Percentiles rank a stretch among this genome's conserved stretches.
Conservation (phyloP, 2,797 vertebrate genomes). For the Cossypha caffra region DNA sequence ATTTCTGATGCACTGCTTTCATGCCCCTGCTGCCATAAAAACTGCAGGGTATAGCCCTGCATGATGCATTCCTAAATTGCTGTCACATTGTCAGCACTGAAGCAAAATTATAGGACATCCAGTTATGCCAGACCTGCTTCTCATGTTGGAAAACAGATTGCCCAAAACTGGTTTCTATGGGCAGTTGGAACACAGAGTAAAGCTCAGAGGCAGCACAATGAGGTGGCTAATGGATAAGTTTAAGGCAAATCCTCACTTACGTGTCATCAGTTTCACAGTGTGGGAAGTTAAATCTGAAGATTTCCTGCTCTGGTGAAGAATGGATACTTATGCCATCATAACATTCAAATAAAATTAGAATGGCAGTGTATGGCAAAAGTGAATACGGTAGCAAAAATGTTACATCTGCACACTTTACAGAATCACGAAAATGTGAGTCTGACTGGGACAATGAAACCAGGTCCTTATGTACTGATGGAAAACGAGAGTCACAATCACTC, state of each 20-base stretch:
- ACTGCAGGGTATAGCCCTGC: background rate
- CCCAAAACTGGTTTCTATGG: background rate
- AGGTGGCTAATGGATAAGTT: background rate
- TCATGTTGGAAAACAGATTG: background rate
- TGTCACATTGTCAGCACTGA: background rate
- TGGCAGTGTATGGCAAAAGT: background rate
- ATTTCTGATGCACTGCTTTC: background rate
- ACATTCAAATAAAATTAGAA: background rate
- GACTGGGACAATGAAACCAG: background rate
- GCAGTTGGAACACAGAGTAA: background rate
- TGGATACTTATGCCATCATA: background rate
- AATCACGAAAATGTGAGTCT: background rate
- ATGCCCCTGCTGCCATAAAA: background rate
- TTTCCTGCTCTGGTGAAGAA: background rate
- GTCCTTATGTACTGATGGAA: background rate
- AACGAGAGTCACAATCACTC: background rate
- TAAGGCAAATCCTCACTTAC: background rate
- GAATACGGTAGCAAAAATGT: background rate
- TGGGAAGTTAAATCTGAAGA: background rate
- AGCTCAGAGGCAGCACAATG: background rate
- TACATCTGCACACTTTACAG: background rate
- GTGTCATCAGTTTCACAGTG: background rate
- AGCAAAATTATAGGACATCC: background rate
- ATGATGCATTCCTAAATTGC: background rate
- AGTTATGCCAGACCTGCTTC: background rate